Conservation (phyloP, 30 jellyfish, hydroid and myxozoan species). For the Aurelia sp. region DNA sequence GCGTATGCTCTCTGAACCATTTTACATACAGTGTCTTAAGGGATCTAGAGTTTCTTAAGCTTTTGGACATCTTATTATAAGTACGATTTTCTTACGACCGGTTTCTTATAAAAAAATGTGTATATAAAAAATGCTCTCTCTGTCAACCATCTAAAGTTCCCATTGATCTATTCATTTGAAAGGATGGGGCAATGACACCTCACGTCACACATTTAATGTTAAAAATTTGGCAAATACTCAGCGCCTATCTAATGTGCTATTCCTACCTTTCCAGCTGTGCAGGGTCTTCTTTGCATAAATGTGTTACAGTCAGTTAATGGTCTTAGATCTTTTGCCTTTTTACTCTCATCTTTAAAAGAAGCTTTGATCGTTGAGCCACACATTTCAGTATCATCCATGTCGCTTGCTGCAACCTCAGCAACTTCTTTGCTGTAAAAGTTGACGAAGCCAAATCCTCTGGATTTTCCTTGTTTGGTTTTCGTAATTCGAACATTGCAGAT, state of each 20-base stretch:
- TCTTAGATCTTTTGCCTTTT: slow-evolving; percentile 5
- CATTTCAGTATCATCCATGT: slow-evolving; percentile 49
- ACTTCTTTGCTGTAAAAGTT: slow-evolving; percentile 72
- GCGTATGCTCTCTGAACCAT: too few species aligned
- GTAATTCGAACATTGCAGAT: slow-evolving; percentile 34
- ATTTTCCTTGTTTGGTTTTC: slow-evolving; percentile 32
- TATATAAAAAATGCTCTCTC: too few species aligned
- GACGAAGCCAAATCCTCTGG: slow-evolving; percentile 51
- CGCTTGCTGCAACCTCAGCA: slow-evolving; percentile 87
- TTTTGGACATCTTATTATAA: too few species aligned
- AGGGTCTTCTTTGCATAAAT: slow-evolving; percentile 15
- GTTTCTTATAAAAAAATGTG: too few species aligned
- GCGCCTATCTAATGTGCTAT: not conserved
- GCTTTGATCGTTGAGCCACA: slow-evolving; percentile 11
- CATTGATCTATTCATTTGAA: too few species aligned
- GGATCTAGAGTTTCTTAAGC: too few species aligned
- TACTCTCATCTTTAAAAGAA: slow-evolving; percentile 18
- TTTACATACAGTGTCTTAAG: too few species aligned
- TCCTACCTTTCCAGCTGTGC: slow-evolving; percentile 26
- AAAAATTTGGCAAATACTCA: too few species aligned
- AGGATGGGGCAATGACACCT: too few species aligned
- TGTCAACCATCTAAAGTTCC: too few species aligned
- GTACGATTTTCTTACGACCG: too few species aligned
- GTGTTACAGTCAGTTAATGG: slow-evolving; percentile 56
- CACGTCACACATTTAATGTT: too few species aligned